Evolutionary conservation across 2,888 invertebrate genomes (phyloP).

Genomic region (Ophonus ardosiacus): DNA sequence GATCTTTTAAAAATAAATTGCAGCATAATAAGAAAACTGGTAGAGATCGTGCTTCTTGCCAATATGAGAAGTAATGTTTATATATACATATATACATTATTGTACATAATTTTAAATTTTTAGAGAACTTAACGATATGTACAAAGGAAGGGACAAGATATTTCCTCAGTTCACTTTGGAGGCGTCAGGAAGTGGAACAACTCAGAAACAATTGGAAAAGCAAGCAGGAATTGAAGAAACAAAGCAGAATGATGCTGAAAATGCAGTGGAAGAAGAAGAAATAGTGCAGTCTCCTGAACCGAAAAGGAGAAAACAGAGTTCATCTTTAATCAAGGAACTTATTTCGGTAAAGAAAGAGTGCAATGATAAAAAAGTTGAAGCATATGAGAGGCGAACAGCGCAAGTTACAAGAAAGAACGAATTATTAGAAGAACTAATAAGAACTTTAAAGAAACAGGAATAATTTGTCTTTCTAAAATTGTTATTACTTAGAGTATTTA

Average conservation of each 20-base stretch:
- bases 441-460: too few relatives aligned
- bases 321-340: too few relatives aligned
- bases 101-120: too few relatives aligned
- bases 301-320: too few relatives aligned
- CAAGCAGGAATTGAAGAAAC: constrained; percentile 6
- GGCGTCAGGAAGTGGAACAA: too few relatives aligned
- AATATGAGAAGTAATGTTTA: not conserved
- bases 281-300: too few relatives aligned
- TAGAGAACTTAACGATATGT: not conserved
- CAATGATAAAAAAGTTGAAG: constrained; percentile 3
- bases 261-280: not conserved
- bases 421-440: too few relatives aligned
- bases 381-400: constrained; percentile 5
- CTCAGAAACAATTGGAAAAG: not conserved
- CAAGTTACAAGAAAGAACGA: too few relatives aligned
- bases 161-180: not conserved
- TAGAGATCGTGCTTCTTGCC: not conserved
- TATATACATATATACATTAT: too few relatives aligned
- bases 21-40: constrained; percentile 5
- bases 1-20: not conserved
- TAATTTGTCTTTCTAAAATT: too few relatives aligned
- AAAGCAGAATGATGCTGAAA: not conserved
- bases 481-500: too few relatives aligned
- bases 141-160: too few relatives aligned
- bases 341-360: not conserved